A percentile compares a stretch with the other conserved stretches of the same genome.
These are phyloP conservation scores for Belonocnema kinseyi DNA, from an alignment of 1,140 invertebrate species.

Conservation along the genomic window DNA sequence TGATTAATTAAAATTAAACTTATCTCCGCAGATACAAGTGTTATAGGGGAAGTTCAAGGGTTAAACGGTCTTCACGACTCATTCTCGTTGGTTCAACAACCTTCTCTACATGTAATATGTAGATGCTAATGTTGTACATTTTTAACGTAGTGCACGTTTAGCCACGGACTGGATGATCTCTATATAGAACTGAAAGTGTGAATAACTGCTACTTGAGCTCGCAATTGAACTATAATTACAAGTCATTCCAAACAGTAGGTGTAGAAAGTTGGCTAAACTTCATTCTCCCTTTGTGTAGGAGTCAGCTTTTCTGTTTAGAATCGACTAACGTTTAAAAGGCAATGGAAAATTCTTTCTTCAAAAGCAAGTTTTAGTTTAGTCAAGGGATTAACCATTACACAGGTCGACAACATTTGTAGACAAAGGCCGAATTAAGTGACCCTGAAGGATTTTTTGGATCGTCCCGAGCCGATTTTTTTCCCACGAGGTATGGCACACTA, in stretches of 20 bases:
- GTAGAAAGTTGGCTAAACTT: conserved; percentile 12
- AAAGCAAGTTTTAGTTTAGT: no score
- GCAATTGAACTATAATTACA: conserved; percentile 29
- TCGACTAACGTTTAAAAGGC: no score
- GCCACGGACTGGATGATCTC: conserved; percentile 8
- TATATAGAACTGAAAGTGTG: conserved; percentile 31
- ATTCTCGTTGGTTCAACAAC: conserved; percentile 29
- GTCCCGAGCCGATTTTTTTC: no score
- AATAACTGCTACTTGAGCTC: conserved; percentile 27
- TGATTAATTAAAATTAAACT: conserved; percentile 27
- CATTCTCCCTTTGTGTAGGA: neutral
- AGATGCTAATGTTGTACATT: conserved; percentile 27
- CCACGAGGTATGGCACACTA: no score
- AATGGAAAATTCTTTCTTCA: no score
- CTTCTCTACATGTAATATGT: conserved; percentile 26
- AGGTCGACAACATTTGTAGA: no score
- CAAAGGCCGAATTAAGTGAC: no score
- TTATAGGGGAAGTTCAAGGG: conserved; percentile 29
- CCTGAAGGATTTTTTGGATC: no score
- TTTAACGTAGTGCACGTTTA: conserved; percentile 18
- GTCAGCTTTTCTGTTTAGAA: neutral
- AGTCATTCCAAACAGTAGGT: conserved; percentile 4
- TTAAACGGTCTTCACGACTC: conserved; percentile 22
- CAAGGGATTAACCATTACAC: no score
- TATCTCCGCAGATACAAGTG: conserved; percentile 13